Evolutionary conservation across 2,888 invertebrate genomes (phyloP).

Genomic region (Petrolisthes manimaculis): DNA sequence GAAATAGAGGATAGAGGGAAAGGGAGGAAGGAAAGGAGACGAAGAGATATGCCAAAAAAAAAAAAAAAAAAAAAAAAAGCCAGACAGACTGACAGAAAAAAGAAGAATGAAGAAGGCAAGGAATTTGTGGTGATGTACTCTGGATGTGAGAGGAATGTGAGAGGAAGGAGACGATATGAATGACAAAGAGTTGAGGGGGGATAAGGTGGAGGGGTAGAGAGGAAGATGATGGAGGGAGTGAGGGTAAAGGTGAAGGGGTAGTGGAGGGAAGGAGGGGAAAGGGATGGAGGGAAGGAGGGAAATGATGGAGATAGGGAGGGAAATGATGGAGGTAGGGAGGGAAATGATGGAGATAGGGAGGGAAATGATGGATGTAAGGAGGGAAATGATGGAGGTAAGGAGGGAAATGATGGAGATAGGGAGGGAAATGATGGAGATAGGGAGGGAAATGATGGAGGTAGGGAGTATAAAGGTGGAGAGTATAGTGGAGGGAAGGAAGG

Average conservation of each 20-base stretch:
- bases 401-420: too few relatives aligned
- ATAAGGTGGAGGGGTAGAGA: not conserved
- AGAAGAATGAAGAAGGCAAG: not conserved
- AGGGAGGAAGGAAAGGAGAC: not conserved
- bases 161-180: not conserved
- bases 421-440: too few relatives aligned
- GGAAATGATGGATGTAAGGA: too few relatives aligned
- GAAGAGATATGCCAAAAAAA: not conserved
- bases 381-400: too few relatives aligned
- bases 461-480: not conserved
- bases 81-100: not conserved
- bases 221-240: not conserved
- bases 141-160: not conserved
- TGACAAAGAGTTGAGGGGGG: not conserved
- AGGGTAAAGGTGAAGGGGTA: not conserved
- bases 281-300: not conserved
- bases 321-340: not conserved
- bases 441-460: not conserved
- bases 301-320: not conserved
- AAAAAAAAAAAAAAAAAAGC: not conserved
- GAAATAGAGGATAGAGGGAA: not conserved
- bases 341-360: too few relatives aligned
- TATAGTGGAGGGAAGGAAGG: not conserved
- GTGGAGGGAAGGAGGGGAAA: not conserved
- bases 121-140: not conserved